Conservation (phyloP, 2,888 invertebrate species). For the Hirtodrosophila histrioides region DNA sequence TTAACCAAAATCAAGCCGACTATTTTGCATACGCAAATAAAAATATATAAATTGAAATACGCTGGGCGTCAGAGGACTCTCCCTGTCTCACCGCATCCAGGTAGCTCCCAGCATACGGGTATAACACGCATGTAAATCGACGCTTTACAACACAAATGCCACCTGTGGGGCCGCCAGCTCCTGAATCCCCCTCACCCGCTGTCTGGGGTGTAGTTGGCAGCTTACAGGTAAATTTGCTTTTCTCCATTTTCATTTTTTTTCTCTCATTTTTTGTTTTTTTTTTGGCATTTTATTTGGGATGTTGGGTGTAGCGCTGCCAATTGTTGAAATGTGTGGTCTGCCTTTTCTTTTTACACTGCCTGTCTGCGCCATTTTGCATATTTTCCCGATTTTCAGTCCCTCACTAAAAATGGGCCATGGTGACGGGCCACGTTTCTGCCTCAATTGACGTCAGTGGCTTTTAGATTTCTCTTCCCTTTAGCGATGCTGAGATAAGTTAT, state of each 20-base stretch:
- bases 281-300: not conserved
- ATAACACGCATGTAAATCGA: constrained; percentile 75
- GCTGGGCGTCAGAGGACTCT: constrained; percentile 28
- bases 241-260: constrained; percentile 16
- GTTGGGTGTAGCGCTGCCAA: constrained; percentile 26
- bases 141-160: constrained; percentile 73
- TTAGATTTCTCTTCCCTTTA: too few relatives aligned
- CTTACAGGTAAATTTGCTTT: constrained; percentile 60
- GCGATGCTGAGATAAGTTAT: not conserved
- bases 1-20: constrained; percentile 71
- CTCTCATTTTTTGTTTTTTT: not conserved
- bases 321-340: constrained; percentile 42
- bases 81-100: not conserved
- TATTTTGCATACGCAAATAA: constrained; percentile 77
- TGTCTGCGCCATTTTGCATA: constrained; percentile 40
- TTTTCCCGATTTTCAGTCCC: constrained; percentile 33
- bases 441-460: constrained; percentile 23
- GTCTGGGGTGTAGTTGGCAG: constrained; percentile 60
- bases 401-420: constrained; percentile 22
- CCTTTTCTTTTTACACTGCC: constrained; percentile 13
- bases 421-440: constrained; percentile 28
- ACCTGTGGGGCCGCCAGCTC: constrained; percentile 61
- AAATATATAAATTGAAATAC: constrained; percentile 77
- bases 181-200: not conserved
- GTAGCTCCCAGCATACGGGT: not conserved